Evolutionary conservation across 2,888 invertebrate genomes (phyloP).

Genomic region (Machimus atricapillus): DNA sequence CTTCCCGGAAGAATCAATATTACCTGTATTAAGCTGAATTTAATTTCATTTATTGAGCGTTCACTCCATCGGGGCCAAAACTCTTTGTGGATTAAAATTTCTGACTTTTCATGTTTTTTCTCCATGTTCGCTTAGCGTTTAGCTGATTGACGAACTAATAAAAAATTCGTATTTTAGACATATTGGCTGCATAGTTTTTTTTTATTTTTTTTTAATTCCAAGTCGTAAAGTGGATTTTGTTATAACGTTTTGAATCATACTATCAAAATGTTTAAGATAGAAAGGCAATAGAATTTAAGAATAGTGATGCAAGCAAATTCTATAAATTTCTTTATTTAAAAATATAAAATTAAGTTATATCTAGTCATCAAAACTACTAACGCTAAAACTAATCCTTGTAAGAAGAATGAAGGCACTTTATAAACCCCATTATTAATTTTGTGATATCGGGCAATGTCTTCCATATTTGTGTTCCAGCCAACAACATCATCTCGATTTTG

Average conservation of each 20-base stretch:
- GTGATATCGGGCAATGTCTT: constrained; percentile 69
- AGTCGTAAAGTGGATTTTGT: neutral
- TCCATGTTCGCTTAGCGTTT: neutral
- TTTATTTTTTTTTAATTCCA: neutral
- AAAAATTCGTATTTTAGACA: neutral
- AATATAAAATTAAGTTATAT: neutral
- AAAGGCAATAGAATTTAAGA: no score
- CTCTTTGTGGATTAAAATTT: neutral
- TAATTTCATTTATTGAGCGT: constrained; percentile 27
- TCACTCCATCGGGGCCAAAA: constrained; percentile 33
- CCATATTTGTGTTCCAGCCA: constrained; percentile 76
- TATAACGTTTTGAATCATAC: no score
- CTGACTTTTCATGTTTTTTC: neutral
- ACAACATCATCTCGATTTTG: constrained; percentile 76
- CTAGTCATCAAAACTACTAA: neutral
- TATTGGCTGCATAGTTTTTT: neutral
- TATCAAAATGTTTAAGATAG: no score
- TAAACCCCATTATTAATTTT: neutral
- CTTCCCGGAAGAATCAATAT: neutral
- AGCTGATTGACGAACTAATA: neutral
- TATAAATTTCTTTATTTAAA: neutral
- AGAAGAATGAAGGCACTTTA: neutral
- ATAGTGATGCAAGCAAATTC: neutral
- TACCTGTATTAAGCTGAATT: constrained; percentile 16
- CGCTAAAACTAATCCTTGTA: neutral